Conservation (phyloP, 2,888 invertebrate genomes). For the Meta bourneti region DNA sequence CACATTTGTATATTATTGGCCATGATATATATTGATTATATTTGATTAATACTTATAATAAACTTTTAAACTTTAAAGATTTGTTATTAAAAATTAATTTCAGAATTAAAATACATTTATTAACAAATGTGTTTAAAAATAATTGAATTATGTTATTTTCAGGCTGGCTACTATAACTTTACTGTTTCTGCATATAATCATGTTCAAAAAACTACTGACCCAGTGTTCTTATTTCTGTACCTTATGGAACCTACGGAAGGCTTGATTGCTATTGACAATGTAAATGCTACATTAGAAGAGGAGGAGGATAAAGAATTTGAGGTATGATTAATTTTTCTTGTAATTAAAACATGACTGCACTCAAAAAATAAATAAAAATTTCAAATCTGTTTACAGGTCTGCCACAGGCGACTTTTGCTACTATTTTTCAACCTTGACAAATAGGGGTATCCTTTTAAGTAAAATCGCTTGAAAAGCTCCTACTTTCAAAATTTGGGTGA, state of each 20-base stretch:
- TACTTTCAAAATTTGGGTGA: too few species aligned
- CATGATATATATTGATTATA: background rate
- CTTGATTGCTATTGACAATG: slow-evolving; percentile 76
- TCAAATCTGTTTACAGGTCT: too few species aligned
- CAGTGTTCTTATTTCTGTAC: slow-evolving; percentile 75
- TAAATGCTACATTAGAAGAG: slow-evolving; percentile 77
- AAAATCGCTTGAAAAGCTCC: too few species aligned
- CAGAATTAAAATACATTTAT: background rate
- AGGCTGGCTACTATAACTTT: slow-evolving; percentile 78
- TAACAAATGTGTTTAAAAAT: slow-evolving; percentile 1
- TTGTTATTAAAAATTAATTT: background rate
- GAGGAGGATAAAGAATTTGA: slow-evolving; percentile 77
- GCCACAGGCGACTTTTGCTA: too few species aligned
- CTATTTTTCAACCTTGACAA: too few species aligned
- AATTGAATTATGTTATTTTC: background rate
- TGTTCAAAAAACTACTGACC: slow-evolving; percentile 78
- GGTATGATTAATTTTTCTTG: slow-evolving; percentile 19
- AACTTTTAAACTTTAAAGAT: background rate
- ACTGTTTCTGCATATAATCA: slow-evolving; percentile 78
- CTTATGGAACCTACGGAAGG: slow-evolving; percentile 78
- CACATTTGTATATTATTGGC: too few species aligned
- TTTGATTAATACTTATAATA: background rate
- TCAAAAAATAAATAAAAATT: too few species aligned
- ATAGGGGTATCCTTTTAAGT: too few species aligned
- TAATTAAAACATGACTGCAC: too few species aligned